Percentiles rank a stretch among this genome's conserved stretches.
phyloP scores from a whole-genome alignment of 2,888 invertebrate genomes.

The Leptopilina myrica region DNA sequence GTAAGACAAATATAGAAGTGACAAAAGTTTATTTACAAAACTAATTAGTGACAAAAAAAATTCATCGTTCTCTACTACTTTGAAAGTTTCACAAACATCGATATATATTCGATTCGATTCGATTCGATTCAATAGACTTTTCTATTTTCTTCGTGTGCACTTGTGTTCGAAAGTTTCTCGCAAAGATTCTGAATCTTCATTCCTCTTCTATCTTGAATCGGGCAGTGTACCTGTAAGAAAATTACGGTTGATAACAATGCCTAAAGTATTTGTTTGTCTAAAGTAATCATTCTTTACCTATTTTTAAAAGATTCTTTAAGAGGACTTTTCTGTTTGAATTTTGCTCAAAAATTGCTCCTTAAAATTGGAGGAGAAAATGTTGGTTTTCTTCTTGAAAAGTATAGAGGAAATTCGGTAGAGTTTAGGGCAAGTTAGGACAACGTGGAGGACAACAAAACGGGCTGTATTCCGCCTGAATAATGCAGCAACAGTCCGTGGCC shows the following conservation, averaged over 20 bases:
- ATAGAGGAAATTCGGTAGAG: constrained; percentile 57
- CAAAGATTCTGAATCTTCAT: background rate
- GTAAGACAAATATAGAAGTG: no score
- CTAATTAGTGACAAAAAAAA: background rate
- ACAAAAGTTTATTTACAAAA: no score
- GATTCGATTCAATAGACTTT: constrained; percentile 58
- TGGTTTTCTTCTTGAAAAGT: background rate
- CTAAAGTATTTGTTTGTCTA: no score
- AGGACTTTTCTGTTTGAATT: no score
- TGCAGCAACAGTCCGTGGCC: constrained; percentile 71
- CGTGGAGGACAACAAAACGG: constrained; percentile 62
- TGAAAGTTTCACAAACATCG: constrained; percentile 60
- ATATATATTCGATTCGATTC: constrained; percentile 37
- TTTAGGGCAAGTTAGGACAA: constrained; percentile 73
- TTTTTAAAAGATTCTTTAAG: no score
- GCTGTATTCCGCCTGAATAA: constrained; percentile 73
- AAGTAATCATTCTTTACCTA: no score
- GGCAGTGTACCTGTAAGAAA: constrained; percentile 11
- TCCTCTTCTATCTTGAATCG: constrained; percentile 2
- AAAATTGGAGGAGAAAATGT: no score
- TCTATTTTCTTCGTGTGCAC: constrained; percentile 57
- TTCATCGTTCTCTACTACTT: constrained; percentile 32
- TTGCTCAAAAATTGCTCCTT: no score
- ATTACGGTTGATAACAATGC: no score
- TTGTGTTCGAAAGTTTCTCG: background rate